Base-by-base conservation (phyloP, 1,140 invertebrate species). In the Brachionus asplanchnoidis region DNA sequence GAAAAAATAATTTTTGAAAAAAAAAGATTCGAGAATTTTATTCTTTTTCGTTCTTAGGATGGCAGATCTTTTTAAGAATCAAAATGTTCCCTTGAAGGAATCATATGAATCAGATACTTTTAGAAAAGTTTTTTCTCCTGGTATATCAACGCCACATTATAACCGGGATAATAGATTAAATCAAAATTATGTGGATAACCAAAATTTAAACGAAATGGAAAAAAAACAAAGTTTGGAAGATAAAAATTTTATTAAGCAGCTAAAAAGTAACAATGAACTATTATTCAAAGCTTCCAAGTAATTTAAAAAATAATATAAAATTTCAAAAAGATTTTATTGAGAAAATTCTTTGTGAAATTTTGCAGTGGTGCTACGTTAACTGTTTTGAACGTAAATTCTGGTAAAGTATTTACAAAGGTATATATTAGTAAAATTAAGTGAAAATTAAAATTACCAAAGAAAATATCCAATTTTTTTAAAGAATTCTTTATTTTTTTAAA, bases 251-350 rank as follows among this genome's bases (percentile, higher is more conserved):
- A 65, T 82, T 17, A 82, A 68, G 7, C 79, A 82, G 14, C 7
- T 82, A 23, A 82, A 68, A 82, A 68, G 79, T 46, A 60, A 82
- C 26, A 82, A 65, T 82, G 79, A 82, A 44, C 53, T 82, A 12
- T 65, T 82, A 26, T 82, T 82, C 53, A 82, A 82, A 36, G 79
- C 53, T 28, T 17, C 79, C 12, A 82, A 46, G 79, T 82, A 60
- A 17, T n/a, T 65, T 79, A n/a, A 28, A 46, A 12, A 14, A 7
- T 17, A 44, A n/a, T n/a, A n/a, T n/a, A n/a, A n/a, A n/a, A n/a
- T n/a, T n/a, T n/a, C n/a, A n/a, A n/a, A n/a, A 17, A 46, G 5
- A 28, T 78, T 42, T 46, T 23, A 46, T 46, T 44, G 42, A 40
- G 70, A 23, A 17, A 20, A n/a, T 56, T n/a, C n/a, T n/a, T n/a